Evolutionary conservation across 2,797 vertebrate genomes (phyloP).

Genomic region (Silurus aristotelis): DNA sequence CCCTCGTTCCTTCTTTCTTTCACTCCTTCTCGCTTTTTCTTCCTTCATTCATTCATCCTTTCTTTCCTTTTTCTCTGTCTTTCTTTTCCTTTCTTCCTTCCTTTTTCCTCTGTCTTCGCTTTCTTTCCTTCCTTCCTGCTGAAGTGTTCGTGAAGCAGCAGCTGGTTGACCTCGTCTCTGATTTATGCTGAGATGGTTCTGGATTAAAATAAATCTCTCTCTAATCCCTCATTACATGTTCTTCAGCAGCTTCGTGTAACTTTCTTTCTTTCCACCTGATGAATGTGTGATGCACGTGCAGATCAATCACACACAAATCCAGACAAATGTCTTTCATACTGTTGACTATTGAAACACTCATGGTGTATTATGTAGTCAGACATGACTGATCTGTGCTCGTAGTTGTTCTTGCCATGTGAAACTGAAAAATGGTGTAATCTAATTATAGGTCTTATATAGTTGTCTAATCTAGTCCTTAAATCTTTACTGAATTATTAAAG

Average conservation of each 20-base stretch:
- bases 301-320: not conserved
- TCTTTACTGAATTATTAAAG: not conserved
- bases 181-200: not conserved
- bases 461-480: not conserved
- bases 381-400: not conserved
- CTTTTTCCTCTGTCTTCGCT: no score
- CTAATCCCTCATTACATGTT: not conserved
- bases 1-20: no score
- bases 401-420: not conserved
- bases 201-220: not conserved
- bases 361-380: no score
- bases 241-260: not conserved
- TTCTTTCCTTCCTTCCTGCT: no score
- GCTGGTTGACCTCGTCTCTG: constrained; percentile 17
- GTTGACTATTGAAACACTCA: not conserved
- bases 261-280: not conserved
- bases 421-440: not conserved
- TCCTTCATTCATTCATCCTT: no score
- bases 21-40: no score
- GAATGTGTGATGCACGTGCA: not conserved
- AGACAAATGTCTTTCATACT: not conserved
- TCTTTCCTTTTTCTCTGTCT: no score
- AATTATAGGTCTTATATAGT: not conserved
- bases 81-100: no score
- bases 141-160: not conserved